Percentiles rank a stretch among this genome's conserved stretches.
Evolutionary conservation across 2,113 vertebrate species (phyloP).

Genomic region (Cheirogaleus medius): DNA sequence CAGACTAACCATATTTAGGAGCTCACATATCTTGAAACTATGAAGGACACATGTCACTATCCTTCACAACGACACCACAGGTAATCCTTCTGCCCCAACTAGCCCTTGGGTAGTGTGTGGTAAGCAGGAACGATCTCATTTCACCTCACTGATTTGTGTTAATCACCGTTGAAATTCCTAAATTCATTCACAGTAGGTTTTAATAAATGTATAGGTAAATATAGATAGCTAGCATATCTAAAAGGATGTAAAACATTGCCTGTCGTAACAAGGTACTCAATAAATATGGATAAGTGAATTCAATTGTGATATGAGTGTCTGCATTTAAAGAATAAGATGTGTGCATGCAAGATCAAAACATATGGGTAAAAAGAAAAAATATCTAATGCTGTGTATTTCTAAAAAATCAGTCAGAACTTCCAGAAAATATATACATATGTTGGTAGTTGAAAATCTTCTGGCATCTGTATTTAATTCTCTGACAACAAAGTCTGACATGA

Average conservation of each 20-base stretch:
- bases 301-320: not conserved
- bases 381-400: not conserved
- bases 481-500: not conserved
- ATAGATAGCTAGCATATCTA: not conserved
- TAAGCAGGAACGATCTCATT: not conserved
- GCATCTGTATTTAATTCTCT: not conserved
- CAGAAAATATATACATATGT: not conserved
- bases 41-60: not conserved
- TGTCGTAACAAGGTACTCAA: not conserved
- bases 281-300: not conserved
- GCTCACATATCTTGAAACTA: not conserved
- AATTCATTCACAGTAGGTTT: not conserved
- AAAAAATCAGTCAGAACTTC: not conserved
- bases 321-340: not conserved
- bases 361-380: not conserved
- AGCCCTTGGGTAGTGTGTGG: not conserved
- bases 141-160: fast-evolving
- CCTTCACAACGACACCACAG: not conserved
- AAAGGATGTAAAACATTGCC: not conserved
- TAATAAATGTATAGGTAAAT: not conserved
- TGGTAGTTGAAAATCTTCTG: not conserved
- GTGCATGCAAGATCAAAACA: not conserved
- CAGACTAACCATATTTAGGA: not conserved
- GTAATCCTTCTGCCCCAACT: not conserved
- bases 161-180: not conserved